phyloP scores from a whole-genome alignment of 2,888 invertebrate genomes.

The Acanthosoma haemorrhoidale region DNA sequence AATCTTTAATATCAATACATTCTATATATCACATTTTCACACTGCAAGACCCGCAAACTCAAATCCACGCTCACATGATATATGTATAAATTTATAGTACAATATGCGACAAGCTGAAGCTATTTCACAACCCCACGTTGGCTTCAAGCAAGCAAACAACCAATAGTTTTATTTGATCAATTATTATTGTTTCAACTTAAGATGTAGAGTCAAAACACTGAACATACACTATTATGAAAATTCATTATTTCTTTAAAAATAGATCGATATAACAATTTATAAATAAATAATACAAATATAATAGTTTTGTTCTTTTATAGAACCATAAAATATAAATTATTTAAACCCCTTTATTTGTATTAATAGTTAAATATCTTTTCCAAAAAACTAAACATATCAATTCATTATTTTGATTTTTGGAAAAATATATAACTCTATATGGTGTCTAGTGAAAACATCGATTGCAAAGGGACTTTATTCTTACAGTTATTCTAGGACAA shows the following conservation, averaged over 20 bases:
- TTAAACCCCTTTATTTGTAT: not conserved
- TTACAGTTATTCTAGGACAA: not conserved
- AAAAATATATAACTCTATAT: conserved; percentile 21
- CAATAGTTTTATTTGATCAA: not conserved
- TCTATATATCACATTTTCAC: conserved; percentile 17
- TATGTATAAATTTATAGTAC: conserved; percentile 20
- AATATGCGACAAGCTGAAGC: conserved; percentile 36
- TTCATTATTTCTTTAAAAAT: not conserved
- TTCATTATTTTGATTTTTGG: conserved; percentile 6
- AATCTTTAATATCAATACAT: not conserved
- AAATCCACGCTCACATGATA: not conserved
- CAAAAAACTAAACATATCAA: not conserved
- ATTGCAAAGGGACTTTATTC: conserved; percentile 25
- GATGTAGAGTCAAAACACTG: not conserved
- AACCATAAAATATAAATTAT: not conserved
- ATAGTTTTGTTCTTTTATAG: not conserved
- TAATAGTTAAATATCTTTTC: conserved; percentile 12
- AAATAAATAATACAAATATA: conserved; percentile 11
- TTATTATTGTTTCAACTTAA: not conserved
- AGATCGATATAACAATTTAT: not conserved
- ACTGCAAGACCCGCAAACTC: not conserved
- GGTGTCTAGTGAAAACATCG: conserved; percentile 24
- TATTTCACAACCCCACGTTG: conserved; percentile 38
- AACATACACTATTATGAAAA: not conserved
- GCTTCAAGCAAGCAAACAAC: conserved; percentile 28